Base-by-base conservation (phyloP, 1,140 invertebrate genomes). In the Hyles euphorbiae region DNA sequence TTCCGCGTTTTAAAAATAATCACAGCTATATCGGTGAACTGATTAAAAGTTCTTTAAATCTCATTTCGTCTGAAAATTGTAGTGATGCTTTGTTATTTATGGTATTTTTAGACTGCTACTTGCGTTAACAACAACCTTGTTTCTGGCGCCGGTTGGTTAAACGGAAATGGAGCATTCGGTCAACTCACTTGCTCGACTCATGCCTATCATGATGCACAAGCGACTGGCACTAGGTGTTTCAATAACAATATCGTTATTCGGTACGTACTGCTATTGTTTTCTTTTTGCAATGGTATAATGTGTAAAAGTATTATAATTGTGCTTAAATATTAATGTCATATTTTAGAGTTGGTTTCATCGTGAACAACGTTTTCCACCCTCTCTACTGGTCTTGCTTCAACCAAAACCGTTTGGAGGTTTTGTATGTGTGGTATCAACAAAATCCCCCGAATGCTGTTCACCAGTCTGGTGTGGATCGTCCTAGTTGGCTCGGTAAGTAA, bases 301-400 rank as follows among this genome's bases (percentile, higher is more conserved):
- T 22, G 22, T 22, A 22, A 22, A 22, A 22, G 22, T 22, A 0
- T 22, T 0, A 22, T 22, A 22, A 22, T 22, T 22, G 2, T 22
- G 22, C 22, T 22, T 1, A 22, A 22, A 22, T 22, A 22, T 40
- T 61, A n/a, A 22, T 48, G 7, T 47, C 61, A 9, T 49, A 22
- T 76, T 70, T 44, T 58, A 86, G 85, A n/a, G 66, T 79, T 12
- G 85, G 85, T 8, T 87, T 83, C 46, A 74, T 64, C 40, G 82
- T 87, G 0, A 70, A 83, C 60, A 70, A 73, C 44, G 67, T 77
- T 0, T 81, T 87, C 59, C 66, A 87, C 52, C 70, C 81, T 2
- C 51, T 70, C 8, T 88, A 79, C 60, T 76, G 73, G 67, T 87
- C 83, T 1, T 88, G 86, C 71, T 88, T 85, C 54, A 72, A 88